Base-by-base conservation (phyloP, 2,113 vertebrate genomes). In the Cheirogaleus medius region DNA sequence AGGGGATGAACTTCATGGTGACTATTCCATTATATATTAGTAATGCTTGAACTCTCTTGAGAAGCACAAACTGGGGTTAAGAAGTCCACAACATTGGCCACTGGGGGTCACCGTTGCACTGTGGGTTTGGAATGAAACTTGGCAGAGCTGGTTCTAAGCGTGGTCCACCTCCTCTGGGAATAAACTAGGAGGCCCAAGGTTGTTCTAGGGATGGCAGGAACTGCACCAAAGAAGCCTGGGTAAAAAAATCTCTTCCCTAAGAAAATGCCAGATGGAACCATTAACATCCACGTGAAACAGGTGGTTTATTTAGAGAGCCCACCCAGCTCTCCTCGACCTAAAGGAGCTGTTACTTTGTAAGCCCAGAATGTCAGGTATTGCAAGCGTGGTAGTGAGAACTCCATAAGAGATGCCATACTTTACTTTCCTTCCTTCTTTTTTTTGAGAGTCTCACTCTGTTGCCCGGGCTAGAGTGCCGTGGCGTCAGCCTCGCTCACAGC, bases 21-120 rank as follows among this genome's bases (percentile, higher is more conserved):
- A 85, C 9, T 34, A 10, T 29, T 66, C 3, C 23, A 47, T 21
- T 14, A 20, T 32, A 18, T 18, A 54, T 18, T 54, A 6, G 5
- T 69, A 86, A 76, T 66, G 34, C 52, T 34, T 85, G 37, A 44
- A 15, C 54, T 74, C 37, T 60, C 8, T 12, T 29, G 1, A 39
- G 32, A 47, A 39, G 18, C 14, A 69, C 27, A 39, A 69, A 80
- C 11, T 32, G 54, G 37, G 14, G 12, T 69, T 91, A 68, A 49
- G 68, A 95, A 90, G 77, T 49, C 29, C 13, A 76, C 32, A 83
- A 8, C 6, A 32, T 4, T 92, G 83, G 54, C 97, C 98, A 96
- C 97, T 95, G 74, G 98, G 89, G 83, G 97, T 91, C 98, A 97
- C 97, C 97, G 89, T 98, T 95, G 84, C 76, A 81, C 91, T 80